A percentile compares a stretch with the other conserved stretches of the same genome.
phyloP scores from a whole-genome alignment of 2,888 invertebrate species.

The Eupeodes luniger region DNA sequence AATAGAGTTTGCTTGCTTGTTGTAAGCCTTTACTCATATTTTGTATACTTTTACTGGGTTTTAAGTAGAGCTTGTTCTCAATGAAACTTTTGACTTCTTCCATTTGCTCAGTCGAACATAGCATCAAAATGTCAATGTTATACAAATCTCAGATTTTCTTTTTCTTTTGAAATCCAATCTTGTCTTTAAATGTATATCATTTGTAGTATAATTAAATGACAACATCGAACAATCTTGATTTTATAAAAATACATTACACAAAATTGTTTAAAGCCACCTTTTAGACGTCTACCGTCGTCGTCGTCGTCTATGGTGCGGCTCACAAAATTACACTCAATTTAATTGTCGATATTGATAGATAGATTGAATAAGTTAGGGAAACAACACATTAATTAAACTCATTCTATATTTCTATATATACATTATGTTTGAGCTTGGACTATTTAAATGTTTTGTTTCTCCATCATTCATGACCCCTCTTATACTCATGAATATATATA shows the following conservation, averaged over 20 bases:
- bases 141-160: too few species aligned
- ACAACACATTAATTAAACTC: constrained; percentile 74
- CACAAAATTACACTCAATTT: constrained; percentile 61
- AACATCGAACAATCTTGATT: constrained; percentile 18
- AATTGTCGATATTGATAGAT: constrained; percentile 66
- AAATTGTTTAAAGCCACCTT: not conserved
- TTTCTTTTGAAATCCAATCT: not conserved
- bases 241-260: not conserved
- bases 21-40: too few species aligned
- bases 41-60: too few species aligned
- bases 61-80: too few species aligned
- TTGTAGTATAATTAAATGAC: not conserved
- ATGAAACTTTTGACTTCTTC: too few species aligned
- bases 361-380: constrained; percentile 71
- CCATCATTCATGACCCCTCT: constrained; percentile 55
- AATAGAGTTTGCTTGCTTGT: too few species aligned
- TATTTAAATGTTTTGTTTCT: constrained; percentile 53
- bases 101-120: too few species aligned
- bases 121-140: too few species aligned
- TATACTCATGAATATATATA: not conserved
- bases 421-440: constrained; percentile 56
- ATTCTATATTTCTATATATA: constrained; percentile 7
- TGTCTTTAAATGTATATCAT: not conserved
- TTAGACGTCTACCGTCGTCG: not conserved
- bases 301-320: constrained; percentile 2